phyloP scores from a whole-genome alignment of 2,113 vertebrate genomes.

The Neogobius melanostomus region DNA sequence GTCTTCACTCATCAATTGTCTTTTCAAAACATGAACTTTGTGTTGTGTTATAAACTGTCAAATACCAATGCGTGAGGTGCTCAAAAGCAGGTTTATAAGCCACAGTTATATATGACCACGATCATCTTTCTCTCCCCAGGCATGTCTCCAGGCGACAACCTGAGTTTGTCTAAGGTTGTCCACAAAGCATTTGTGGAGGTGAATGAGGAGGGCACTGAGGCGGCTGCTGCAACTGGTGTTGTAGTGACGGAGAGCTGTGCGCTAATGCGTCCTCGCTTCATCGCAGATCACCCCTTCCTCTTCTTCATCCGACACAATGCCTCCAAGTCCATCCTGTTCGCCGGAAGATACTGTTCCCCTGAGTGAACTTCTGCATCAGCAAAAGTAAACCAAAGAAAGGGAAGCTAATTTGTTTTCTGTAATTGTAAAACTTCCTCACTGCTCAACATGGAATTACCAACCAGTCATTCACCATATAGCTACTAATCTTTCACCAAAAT shows the following conservation, averaged over 20 bases:
- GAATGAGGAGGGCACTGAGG: constrained; percentile 89
- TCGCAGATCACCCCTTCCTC: constrained; percentile 89
- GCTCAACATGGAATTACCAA: background rate
- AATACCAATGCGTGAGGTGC: too few relatives aligned
- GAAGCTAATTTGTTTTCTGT: background rate
- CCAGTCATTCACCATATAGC: background rate
- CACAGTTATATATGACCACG: too few relatives aligned
- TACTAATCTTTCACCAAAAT: background rate
- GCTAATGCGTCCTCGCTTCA: constrained; percentile 61
- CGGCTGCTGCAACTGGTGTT: constrained; percentile 79
- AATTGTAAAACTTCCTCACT: background rate
- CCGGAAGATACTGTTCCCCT: constrained; percentile 81
- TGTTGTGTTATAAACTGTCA: too few relatives aligned
- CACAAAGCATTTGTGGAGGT: constrained; percentile 89
- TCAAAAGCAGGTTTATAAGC: too few relatives aligned
- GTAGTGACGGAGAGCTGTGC: constrained; percentile 67
- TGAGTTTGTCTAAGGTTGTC: constrained; percentile 83
- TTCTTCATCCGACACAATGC: constrained; percentile 85
- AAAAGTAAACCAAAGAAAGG: background rate
- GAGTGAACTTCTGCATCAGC: too few relatives aligned
- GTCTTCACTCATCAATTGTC: too few relatives aligned
- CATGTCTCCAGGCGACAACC: constrained; percentile 78
- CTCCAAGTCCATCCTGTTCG: constrained; percentile 80
- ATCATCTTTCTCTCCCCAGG: constrained; percentile 52
- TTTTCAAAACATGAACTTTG: too few relatives aligned